Conservation (phyloP, 1,140 invertebrate genomes). For the Branchinecta lynchi region DNA sequence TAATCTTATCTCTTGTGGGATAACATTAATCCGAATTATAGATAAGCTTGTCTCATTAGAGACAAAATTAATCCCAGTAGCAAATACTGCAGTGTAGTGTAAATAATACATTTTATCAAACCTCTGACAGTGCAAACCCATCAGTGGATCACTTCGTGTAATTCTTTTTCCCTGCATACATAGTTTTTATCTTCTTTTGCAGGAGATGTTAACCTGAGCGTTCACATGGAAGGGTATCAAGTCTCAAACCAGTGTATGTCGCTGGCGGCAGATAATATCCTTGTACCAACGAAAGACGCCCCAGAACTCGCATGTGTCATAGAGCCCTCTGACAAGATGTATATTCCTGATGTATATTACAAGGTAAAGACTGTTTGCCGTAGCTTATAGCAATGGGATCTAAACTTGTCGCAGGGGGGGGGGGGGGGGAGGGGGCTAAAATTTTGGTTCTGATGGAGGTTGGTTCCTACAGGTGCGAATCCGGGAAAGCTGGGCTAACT, state of each 20-base stretch:
- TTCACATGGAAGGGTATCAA: slow-evolving; percentile 98
- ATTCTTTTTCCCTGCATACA: neutral
- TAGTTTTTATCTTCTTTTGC: slow-evolving; percentile 26
- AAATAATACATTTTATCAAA: slow-evolving; percentile 16
- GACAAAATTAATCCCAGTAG: too few relatives aligned
- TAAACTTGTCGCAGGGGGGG: neutral
- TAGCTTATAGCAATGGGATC: neutral
- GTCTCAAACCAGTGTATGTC: slow-evolving; percentile 98
- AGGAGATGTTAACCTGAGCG: slow-evolving; percentile 78
- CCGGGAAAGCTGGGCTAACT: too few relatives aligned
- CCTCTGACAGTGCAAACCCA: slow-evolving; percentile 3
- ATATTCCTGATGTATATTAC: slow-evolving; percentile 98
- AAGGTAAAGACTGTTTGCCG: slow-evolving; percentile 51
- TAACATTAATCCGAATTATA: too few relatives aligned
- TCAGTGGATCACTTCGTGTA: too few relatives aligned
- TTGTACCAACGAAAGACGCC: slow-evolving; percentile 91
- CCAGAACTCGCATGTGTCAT: slow-evolving; percentile 91
- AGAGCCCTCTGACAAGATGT: slow-evolving; percentile 83
- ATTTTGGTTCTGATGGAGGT: too few relatives aligned
- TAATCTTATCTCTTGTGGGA: too few relatives aligned
- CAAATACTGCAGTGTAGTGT: too few relatives aligned
- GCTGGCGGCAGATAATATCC: slow-evolving; percentile 77
- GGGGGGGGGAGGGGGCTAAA: neutral
- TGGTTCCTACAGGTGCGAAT: too few relatives aligned
- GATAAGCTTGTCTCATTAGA: too few relatives aligned